A percentile compares a stretch with the other conserved stretches of the same genome.
These are phyloP conservation scores for Lobophora halterata DNA, from an alignment of 2,888 invertebrate genomes.

Conservation along the genomic window DNA sequence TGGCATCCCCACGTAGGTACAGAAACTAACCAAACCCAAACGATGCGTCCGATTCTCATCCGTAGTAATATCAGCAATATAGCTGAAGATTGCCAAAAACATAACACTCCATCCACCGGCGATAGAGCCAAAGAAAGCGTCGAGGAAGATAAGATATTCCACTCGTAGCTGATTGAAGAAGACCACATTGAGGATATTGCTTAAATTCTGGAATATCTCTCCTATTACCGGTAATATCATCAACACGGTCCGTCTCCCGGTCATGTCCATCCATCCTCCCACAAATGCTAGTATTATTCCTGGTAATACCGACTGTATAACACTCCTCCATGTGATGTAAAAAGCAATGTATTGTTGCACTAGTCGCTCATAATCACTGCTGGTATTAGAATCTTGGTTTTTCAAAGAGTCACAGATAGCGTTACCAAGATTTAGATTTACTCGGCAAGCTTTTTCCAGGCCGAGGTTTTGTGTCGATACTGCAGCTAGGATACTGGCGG, in stretches of 20 bases:
- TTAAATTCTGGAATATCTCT: constrained; percentile 84
- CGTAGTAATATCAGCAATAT: constrained; percentile 38
- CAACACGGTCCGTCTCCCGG: constrained; percentile 83
- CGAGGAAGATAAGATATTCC: constrained; percentile 70
- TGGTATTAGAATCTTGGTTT: constrained; percentile 73
- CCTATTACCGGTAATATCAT: constrained; percentile 87
- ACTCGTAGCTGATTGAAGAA: constrained; percentile 86
- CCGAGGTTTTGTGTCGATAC: constrained; percentile 88
- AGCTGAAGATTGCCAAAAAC: constrained; percentile 35
- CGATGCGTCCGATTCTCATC: constrained; percentile 38
- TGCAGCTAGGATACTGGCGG: constrained; percentile 66
- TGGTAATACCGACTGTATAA: constrained; percentile 86
- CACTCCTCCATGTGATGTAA: constrained; percentile 88
- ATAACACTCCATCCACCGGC: constrained; percentile 36
- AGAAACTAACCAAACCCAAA: constrained; percentile 40
- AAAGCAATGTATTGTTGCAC: constrained; percentile 84
- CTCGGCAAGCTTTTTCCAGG: constrained; percentile 88
- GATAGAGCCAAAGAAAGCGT: constrained; percentile 36
- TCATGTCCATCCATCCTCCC: constrained; percentile 85
- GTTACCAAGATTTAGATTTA: constrained; percentile 84
- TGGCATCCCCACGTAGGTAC: constrained; percentile 37
- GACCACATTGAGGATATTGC: constrained; percentile 85
- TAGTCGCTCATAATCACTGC: constrained; percentile 62
- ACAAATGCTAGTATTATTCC: constrained; percentile 86
- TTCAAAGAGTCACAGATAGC: constrained; percentile 85